phyloP scores from a whole-genome alignment of 2,113 vertebrate genomes.

The Rhinopomastus cyanomelas region DNA sequence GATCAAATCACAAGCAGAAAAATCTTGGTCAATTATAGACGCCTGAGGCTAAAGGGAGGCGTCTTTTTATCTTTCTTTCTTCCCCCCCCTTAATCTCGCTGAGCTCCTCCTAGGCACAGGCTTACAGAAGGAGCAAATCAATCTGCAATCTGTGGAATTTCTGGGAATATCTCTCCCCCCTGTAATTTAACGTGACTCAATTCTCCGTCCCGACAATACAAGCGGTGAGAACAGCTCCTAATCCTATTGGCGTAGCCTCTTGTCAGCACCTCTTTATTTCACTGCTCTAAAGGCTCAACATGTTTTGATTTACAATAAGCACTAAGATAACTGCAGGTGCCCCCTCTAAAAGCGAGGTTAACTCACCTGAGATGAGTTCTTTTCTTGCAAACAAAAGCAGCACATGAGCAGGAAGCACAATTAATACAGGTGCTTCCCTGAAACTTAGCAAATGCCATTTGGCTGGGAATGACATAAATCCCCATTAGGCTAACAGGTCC shows the following conservation, averaged over 20 bases:
- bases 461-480: constrained; percentile 73
- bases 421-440: constrained; percentile 83
- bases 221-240: constrained; percentile 78
- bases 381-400: constrained; percentile 80
- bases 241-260: constrained; percentile 79
- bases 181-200: constrained; percentile 82
- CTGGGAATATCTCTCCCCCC: constrained; percentile 77
- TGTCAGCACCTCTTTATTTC: constrained; percentile 83
- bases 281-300: constrained; percentile 81
- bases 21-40: constrained; percentile 81
- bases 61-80: constrained; percentile 31
- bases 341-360: constrained; percentile 82
- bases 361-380: constrained; percentile 84
- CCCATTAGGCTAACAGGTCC: constrained; percentile 64
- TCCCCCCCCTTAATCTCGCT: not conserved
- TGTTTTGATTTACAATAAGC: constrained; percentile 83
- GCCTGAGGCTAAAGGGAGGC: constrained; percentile 74
- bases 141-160: constrained; percentile 77
- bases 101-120: constrained; percentile 68
- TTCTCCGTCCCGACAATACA: constrained; percentile 76
- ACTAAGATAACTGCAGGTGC: constrained; percentile 82
- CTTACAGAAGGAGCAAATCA: constrained; percentile 69
- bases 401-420: constrained; percentile 79
- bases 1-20: constrained; percentile 82
- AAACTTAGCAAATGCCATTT: constrained; percentile 72